Evolutionary conservation across 2,888 invertebrate genomes (phyloP).

Genomic region (Drosophila antonietae): DNA sequence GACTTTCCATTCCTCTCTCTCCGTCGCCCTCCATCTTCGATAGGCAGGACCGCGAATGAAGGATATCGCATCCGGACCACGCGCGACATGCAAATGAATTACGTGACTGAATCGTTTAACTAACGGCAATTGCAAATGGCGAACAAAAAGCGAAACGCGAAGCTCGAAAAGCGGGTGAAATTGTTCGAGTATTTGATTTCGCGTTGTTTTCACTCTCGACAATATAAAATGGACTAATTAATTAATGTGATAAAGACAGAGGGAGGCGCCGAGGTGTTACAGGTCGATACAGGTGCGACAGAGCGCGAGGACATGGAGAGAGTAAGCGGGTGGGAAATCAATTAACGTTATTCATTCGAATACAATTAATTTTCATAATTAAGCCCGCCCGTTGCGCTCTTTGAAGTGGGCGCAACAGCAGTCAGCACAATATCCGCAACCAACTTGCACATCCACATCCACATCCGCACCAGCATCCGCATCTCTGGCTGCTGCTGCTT

Average conservation of each 20-base stretch:
- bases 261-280: background rate
- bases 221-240: slow-evolving; percentile 65
- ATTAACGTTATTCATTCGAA: slow-evolving; percentile 70
- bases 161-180: slow-evolving; percentile 11
- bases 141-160: slow-evolving; percentile 11
- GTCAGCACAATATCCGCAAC: slow-evolving; percentile 19
- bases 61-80: slow-evolving; percentile 54
- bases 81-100: slow-evolving; percentile 66
- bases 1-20: background rate
- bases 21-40: background rate
- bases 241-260: slow-evolving; percentile 44
- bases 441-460: slow-evolving; percentile 28
- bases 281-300: slow-evolving; percentile 10
- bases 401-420: slow-evolving; percentile 53
- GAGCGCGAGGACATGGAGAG: background rate
- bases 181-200: slow-evolving; percentile 50
- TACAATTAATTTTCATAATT: slow-evolving; percentile 71
- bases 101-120: slow-evolving; percentile 62
- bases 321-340: slow-evolving; percentile 47
- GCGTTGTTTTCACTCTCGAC: slow-evolving; percentile 45
- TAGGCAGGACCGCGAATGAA: slow-evolving; percentile 21
- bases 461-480: slow-evolving; percentile 6
- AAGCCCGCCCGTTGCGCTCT: slow-evolving; percentile 39
- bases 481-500: background rate
- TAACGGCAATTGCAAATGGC: slow-evolving; percentile 58